Base-by-base conservation (phyloP, 1,140 invertebrate species). In the Bombus sylvicola region DNA sequence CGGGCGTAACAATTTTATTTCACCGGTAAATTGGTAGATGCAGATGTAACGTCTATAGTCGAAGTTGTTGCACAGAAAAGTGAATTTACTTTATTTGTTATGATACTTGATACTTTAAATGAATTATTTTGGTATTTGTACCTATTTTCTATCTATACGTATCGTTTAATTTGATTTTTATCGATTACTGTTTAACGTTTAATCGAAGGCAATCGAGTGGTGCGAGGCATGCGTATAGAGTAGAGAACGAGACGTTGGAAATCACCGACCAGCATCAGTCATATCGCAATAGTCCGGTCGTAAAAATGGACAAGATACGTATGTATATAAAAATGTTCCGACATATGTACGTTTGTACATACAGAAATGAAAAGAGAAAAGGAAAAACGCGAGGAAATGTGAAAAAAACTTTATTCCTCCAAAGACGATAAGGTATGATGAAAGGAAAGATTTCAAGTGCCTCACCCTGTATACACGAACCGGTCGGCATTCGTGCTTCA, bases 1-100 rank as follows among this genome's bases (percentile, higher is more conserved):
- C 62, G 47, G 43, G 37, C 39, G 41, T 39, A 37, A 18, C 41
- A 28, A 66, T n/a, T 43, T 47, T 77, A 73, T 69, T 68, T 59
- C 66, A 34, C 34, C 34, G 25, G 68, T 18, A 59, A 68, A 80
- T 87, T 76, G 72, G 57, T 28, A 37, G 69, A 76, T 74, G 47
- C 25, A 76, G 85, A 53, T 53, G 47, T 59, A 77, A 39, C 66
- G 53, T 4, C 31, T 10, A 37, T 18, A 25, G n/a, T 69, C 74
- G 25, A 79, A 85, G 37, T 47, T 13, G 41, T 53, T 57, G 5
- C 1, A 15, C 3, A 28, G 28, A 18, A 72, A 37, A 73, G n/a
- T 53, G 47, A 53, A 22, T 53, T 53, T 53, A 22, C 47, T 53
- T 53, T 53, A 22, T 8, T 22, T 53, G 0, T 53, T 8, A 2